phyloP scores from a whole-genome alignment of 2,888 invertebrate genomes.

The Gastracanthus pulcherrimus region DNA sequence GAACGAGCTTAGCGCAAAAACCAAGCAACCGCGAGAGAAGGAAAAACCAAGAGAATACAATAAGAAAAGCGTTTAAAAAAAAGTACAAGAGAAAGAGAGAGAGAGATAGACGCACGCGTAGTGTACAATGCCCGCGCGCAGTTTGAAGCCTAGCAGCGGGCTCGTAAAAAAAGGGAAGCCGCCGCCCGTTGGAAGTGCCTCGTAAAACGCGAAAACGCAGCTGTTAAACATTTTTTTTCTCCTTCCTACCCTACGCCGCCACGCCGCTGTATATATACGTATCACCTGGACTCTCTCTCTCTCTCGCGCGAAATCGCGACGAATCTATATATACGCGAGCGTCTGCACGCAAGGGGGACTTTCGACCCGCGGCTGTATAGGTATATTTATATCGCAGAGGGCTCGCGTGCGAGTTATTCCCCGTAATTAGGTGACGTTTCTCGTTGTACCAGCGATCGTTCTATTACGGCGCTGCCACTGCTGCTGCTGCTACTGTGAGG shows the following conservation, averaged over 20 bases:
- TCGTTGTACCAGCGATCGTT: constrained; percentile 28
- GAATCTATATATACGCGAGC: background rate
- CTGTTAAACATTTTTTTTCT: constrained; percentile 43
- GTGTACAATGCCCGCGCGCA: too few relatives aligned
- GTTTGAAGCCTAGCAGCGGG: constrained; percentile 44
- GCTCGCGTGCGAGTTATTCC: background rate
- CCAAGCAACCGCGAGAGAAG: background rate
- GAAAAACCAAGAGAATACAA: background rate
- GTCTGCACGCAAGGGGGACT: background rate
- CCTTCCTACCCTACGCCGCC: background rate
- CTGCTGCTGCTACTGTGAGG: too few relatives aligned
- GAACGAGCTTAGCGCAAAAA: too few relatives aligned
- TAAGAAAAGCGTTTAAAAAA: constrained; percentile 7
- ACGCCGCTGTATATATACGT: background rate
- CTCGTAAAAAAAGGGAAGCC: constrained; percentile 38
- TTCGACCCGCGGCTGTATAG: too few relatives aligned
- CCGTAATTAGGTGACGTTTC: constrained; percentile 49
- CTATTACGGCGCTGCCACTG: constrained; percentile 12
- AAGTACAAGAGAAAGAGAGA: background rate
- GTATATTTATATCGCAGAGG: background rate
- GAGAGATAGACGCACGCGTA: too few relatives aligned
- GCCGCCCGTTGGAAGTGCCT: constrained; percentile 37
- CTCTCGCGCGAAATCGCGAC: background rate
- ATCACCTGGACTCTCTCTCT: background rate
- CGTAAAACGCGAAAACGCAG: constrained; percentile 48